A percentile compares a stretch with the other conserved stretches of the same genome.
phyloP scores from a whole-genome alignment of 2,888 invertebrate genomes.

The Anthrax anthrax region DNA sequence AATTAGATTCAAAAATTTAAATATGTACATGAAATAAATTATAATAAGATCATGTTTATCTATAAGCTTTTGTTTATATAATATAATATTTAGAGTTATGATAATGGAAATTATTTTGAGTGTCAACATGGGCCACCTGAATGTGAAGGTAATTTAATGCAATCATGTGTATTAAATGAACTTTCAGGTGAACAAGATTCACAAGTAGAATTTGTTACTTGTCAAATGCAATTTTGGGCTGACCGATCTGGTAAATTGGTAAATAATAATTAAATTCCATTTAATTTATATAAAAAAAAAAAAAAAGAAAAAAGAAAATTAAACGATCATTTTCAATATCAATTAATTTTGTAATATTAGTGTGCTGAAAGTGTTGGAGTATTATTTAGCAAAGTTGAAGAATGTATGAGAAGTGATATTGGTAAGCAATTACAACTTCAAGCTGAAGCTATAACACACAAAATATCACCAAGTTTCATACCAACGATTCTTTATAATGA shows the following conservation, averaged over 20 bases:
- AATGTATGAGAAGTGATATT: constrained; percentile 30
- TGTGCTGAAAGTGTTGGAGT: constrained; percentile 33
- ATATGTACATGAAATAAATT: background rate
- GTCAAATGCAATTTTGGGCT: constrained; percentile 38
- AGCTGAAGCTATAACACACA: constrained; percentile 36
- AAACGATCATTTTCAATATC: background rate
- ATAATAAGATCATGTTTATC: background rate
- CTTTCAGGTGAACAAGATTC: constrained; percentile 23
- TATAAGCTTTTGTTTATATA: background rate
- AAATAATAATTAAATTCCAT: no score
- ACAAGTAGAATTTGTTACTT: constrained; percentile 38
- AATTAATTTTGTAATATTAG: no score
- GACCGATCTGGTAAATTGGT: constrained; percentile 28
- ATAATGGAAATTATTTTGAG: constrained; percentile 34
- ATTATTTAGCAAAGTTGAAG: constrained; percentile 24
- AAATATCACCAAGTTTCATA: constrained; percentile 34
- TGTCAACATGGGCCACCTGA: constrained; percentile 51
- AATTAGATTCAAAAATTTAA: background rate
- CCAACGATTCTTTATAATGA: constrained; percentile 40
- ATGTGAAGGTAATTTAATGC: constrained; percentile 46
- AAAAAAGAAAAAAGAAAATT: background rate
- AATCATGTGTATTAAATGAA: constrained; percentile 42
- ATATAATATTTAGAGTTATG: constrained; percentile 18
- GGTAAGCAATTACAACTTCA: constrained; percentile 36
- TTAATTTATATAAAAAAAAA: background rate